Conservation (phyloP, 2,797 vertebrate species). For the Rhabdomys pumilio region DNA sequence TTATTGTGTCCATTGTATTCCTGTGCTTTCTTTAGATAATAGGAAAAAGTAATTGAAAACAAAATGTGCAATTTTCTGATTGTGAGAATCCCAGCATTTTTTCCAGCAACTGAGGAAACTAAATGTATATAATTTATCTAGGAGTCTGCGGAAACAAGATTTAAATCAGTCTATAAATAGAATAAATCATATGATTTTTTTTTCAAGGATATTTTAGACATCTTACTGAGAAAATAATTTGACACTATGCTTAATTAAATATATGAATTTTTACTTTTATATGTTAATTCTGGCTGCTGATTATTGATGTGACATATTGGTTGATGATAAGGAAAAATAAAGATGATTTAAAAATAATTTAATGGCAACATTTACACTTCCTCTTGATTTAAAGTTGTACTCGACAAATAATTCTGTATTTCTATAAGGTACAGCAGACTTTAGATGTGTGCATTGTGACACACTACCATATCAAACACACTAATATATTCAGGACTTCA, state of each 20-base stretch:
- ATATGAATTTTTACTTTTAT: neutral
- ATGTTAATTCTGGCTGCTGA: neutral
- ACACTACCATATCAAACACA: neutral
- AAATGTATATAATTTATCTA: neutral
- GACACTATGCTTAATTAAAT: constrained; percentile 37
- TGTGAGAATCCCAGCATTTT: neutral
- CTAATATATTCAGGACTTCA: neutral
- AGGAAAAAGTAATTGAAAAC: constrained; percentile 72
- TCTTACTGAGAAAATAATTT: constrained; percentile 19
- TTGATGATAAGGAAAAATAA: neutral
- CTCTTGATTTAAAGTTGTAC: neutral
- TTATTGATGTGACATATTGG: neutral
- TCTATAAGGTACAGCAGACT: neutral
- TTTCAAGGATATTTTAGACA: constrained; percentile 27
- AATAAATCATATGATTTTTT: neutral
- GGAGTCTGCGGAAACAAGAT: neutral
- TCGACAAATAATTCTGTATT: neutral
- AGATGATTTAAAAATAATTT: constrained; percentile 11
- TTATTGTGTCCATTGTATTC: constrained; percentile 1
- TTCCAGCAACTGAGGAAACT: neutral
- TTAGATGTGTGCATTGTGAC: neutral
- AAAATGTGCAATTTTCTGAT: constrained; percentile 72
- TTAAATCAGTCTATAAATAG: neutral
- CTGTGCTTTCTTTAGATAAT: constrained; percentile 70
- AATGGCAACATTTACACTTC: neutral